Percentiles rank a stretch among this genome's conserved stretches.
Conservation (phyloP, 2,113 vertebrate genomes). For the Geococcyx californianus region DNA sequence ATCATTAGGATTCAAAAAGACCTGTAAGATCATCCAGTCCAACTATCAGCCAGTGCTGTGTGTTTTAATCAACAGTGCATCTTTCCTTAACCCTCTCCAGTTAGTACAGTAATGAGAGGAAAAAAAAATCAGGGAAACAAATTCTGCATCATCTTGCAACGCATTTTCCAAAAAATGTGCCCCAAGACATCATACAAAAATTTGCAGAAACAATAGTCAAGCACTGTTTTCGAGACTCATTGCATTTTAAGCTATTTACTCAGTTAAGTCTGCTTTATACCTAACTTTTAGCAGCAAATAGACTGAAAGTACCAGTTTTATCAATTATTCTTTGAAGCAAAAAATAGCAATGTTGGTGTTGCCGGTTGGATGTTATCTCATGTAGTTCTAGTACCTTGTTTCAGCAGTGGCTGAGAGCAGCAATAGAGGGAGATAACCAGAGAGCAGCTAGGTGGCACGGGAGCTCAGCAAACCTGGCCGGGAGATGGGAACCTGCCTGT, state of each 20-base stretch:
- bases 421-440: fast-evolving
- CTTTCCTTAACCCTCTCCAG: not conserved
- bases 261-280: fast-evolving
- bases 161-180: fast-evolving
- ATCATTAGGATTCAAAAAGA: no score
- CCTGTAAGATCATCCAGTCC: no score
- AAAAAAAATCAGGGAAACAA: not conserved
- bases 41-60: no score
- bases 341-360: fast-evolving
- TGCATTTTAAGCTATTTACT: no score
- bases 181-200: fast-evolving
- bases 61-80: not conserved
- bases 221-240: fast-evolving
- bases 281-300: fast-evolving
- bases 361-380: fast-evolving
- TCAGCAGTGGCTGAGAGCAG: fast-evolving
- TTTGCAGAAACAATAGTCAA: not conserved
- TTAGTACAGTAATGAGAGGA: not conserved
- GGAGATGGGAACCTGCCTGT: fast-evolving
- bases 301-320: not conserved
- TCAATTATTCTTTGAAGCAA: fast-evolving
- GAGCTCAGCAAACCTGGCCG: not conserved
- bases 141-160: not conserved
- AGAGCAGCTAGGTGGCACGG: not conserved
- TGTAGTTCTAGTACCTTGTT: fast-evolving